Percentiles rank a stretch among this genome's conserved stretches.
Evolutionary conservation across 1,140 invertebrate species (phyloP).

Genomic region (Drosophila repleta): DNA sequence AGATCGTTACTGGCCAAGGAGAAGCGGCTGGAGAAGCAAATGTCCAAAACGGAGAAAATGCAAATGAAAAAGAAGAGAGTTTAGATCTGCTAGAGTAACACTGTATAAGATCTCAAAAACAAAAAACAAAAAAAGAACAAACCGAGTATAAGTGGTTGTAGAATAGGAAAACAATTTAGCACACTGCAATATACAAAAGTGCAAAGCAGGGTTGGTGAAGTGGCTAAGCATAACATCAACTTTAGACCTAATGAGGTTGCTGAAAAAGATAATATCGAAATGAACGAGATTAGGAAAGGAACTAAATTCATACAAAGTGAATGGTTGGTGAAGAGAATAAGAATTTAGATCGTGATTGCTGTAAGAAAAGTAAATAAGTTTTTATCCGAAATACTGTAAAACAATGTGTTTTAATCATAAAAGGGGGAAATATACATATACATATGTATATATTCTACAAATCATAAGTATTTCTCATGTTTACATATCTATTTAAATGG

Average conservation of each 20-base stretch:
- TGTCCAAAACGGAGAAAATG: conserved; percentile 10
- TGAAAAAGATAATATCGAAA: too few relatives aligned
- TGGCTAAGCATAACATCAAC: too few relatives aligned
- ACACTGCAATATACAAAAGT: too few relatives aligned
- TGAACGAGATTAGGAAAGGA: too few relatives aligned
- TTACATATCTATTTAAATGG: not conserved
- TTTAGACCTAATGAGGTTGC: too few relatives aligned
- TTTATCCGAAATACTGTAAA: not conserved
- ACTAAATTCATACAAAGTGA: too few relatives aligned
- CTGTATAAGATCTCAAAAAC: not conserved
- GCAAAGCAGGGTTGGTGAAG: too few relatives aligned
- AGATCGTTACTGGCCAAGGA: conserved; percentile 39
- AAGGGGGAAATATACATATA: not conserved
- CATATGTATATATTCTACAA: conserved; percentile 1
- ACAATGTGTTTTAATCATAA: not conserved
- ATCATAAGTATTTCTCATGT: conserved; percentile 8
- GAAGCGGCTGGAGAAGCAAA: conserved; percentile 38
- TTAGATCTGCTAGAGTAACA: not conserved
- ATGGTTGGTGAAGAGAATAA: not conserved
- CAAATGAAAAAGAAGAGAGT: not conserved
- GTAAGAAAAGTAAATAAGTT: too few relatives aligned
- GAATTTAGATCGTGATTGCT: not conserved
- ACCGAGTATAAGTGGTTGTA: too few relatives aligned
- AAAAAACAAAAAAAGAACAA: not conserved
- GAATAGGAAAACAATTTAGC: too few relatives aligned